phyloP scores from a whole-genome alignment of 2,888 invertebrate species.

The Drosophila antonietae region DNA sequence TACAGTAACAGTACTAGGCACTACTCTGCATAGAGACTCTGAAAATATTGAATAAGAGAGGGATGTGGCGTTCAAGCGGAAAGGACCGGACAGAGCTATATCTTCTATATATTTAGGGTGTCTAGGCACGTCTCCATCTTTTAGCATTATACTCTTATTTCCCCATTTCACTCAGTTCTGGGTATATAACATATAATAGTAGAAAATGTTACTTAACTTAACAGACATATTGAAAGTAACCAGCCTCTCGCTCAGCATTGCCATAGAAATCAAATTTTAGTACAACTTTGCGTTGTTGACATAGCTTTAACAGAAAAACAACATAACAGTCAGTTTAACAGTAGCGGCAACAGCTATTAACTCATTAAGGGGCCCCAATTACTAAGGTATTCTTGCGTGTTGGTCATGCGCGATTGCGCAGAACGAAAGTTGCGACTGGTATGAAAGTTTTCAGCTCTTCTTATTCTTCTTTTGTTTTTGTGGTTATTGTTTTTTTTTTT shows the following conservation, averaged over 20 bases:
- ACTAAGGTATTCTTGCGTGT: neutral
- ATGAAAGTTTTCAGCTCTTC: conserved; percentile 17
- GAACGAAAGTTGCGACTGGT: conserved; percentile 50
- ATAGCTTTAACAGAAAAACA: neutral
- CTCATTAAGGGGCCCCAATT: conserved; percentile 20
- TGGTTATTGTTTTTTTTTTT: neutral
- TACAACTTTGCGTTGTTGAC: neutral
- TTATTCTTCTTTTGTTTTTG: neutral
- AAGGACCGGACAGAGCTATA: too few relatives aligned
- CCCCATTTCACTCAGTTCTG: too few relatives aligned
- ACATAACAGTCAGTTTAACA: neutral
- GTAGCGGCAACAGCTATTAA: neutral
- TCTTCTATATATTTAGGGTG: too few relatives aligned
- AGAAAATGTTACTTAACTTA: too few relatives aligned
- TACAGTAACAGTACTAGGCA: neutral
- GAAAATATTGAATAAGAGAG: too few relatives aligned
- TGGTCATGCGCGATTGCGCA: conserved; percentile 26
- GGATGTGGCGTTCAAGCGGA: too few relatives aligned
- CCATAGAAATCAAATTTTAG: neutral
- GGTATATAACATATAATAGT: too few relatives aligned
- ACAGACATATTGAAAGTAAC: neutral
- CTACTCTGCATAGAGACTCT: too few relatives aligned
- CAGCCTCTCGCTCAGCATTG: neutral
- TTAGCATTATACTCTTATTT: too few relatives aligned
- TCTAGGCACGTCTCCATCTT: too few relatives aligned